A percentile compares a stretch with the other conserved stretches of the same genome.
phyloP scores from a whole-genome alignment of 2,888 invertebrate genomes.

The Patella ulyssiponensis region DNA sequence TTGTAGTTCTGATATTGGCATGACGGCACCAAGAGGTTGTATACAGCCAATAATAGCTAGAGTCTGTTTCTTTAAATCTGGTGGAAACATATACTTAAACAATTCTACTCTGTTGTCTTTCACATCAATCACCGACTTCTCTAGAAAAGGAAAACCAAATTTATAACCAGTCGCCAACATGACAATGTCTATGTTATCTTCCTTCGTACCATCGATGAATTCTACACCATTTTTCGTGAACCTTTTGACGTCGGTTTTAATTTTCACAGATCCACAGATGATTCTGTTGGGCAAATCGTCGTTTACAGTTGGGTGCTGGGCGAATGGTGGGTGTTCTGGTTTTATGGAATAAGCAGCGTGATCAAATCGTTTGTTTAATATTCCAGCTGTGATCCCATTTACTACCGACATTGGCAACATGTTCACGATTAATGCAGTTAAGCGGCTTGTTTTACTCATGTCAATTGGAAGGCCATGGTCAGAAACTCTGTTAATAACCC shows the following conservation, averaged over 20 bases:
- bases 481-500: constrained; percentile 70
- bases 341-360: constrained; percentile 71
- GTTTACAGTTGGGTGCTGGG: constrained; percentile 69
- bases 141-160: constrained; percentile 72
- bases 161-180: constrained; percentile 71
- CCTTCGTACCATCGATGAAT: constrained; percentile 64
- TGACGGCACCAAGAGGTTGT: constrained; percentile 73
- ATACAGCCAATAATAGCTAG: constrained; percentile 73
- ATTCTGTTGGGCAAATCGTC: constrained; percentile 72
- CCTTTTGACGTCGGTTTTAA: constrained; percentile 63
- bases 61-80: constrained; percentile 64
- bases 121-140: constrained; percentile 58
- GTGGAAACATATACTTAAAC: constrained; percentile 72
- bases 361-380: constrained; percentile 65
- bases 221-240: constrained; percentile 62
- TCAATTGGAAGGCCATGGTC: constrained; percentile 63
- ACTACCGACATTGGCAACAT: constrained; percentile 33
- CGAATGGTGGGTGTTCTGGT: constrained; percentile 62
- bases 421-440: constrained; percentile 19
- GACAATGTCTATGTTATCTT: constrained; percentile 67
- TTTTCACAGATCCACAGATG: constrained; percentile 65
- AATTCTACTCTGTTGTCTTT: constrained; percentile 65
- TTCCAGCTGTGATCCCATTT: constrained; percentile 23
- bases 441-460: constrained; percentile 42
- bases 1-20: constrained; percentile 74